Evolutionary conservation across 2,797 vertebrate genomes (phyloP).

Genomic region (Eremophila alpestris): DNA sequence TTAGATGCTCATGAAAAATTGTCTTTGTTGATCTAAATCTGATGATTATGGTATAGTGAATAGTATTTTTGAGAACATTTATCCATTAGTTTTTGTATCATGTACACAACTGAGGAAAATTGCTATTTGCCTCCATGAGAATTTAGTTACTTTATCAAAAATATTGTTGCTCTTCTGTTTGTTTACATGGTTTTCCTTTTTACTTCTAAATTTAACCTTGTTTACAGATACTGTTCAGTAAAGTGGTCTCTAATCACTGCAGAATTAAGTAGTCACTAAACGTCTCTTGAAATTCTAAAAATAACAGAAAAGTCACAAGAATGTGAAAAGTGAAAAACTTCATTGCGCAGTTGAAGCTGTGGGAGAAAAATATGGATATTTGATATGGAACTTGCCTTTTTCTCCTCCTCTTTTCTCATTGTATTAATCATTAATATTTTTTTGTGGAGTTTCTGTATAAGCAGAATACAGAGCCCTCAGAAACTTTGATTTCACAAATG

Average conservation of each 20-base stretch:
- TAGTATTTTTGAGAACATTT: neutral
- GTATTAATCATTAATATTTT: neutral
- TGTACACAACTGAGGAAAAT: neutral
- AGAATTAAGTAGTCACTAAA: neutral
- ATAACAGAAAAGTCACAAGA: neutral
- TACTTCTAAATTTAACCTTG: conserved; percentile 26
- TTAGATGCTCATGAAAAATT: neutral
- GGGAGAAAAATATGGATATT: neutral
- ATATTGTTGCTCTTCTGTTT: neutral
- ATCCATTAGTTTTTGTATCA: neutral
- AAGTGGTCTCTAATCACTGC: neutral
- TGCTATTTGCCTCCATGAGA: neutral
- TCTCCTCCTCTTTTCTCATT: neutral
- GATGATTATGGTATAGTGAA: neutral
- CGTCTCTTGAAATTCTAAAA: conserved; percentile 4
- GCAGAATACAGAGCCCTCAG: neutral
- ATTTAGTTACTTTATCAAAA: neutral
- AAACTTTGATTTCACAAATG: neutral
- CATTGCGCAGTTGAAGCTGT: neutral
- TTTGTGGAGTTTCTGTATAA: neutral
- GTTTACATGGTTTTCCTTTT: conserved; percentile 4
- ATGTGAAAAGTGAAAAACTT: neutral
- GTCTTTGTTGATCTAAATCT: neutral
- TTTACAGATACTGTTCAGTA: neutral
- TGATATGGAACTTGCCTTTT: neutral